These are phyloP conservation scores for Boloria selene DNA, from an alignment of 2,888 invertebrate genomes.

Conservation along the genomic window DNA sequence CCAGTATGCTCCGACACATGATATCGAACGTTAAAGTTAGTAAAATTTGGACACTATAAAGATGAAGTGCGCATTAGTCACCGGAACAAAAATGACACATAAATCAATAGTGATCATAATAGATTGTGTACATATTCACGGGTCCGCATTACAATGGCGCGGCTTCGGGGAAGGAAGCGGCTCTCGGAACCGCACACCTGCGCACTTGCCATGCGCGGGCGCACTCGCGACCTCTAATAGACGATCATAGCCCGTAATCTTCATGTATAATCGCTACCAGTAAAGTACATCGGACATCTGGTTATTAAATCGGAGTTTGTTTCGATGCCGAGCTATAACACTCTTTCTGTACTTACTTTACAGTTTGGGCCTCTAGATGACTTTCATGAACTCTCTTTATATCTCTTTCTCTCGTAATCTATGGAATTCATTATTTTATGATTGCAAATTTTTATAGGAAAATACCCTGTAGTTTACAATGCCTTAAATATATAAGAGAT, in stretches of 20 bases:
- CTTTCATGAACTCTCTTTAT: too few relatives aligned
- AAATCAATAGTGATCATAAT: constrained; percentile 22
- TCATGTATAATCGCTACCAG: constrained; percentile 32
- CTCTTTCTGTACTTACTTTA: not conserved
- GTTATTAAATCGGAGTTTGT: constrained; percentile 9
- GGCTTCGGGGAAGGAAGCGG: constrained; percentile 21
- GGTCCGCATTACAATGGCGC: constrained; percentile 27
- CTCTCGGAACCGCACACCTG: constrained; percentile 58
- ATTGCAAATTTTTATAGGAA: too few relatives aligned
- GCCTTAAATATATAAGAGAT: too few relatives aligned
- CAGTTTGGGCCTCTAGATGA: too few relatives aligned
- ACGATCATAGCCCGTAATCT: constrained; percentile 32
- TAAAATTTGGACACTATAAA: not conserved
- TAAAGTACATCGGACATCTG: not conserved
- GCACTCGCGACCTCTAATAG: constrained; percentile 36
- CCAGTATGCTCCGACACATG: too few relatives aligned
- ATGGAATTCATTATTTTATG: too few relatives aligned
- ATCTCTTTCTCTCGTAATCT: too few relatives aligned
- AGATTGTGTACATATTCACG: constrained; percentile 32
- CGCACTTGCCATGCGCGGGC: constrained; percentile 44
- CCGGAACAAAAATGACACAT: constrained; percentile 22
- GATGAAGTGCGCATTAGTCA: constrained; percentile 27
- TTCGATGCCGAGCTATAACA: not conserved
- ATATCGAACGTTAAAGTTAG: too few relatives aligned
- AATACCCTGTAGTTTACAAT: too few relatives aligned